A percentile compares a stretch with the other conserved stretches of the same genome.
Evolutionary conservation across 2,888 invertebrate genomes (phyloP).

Genomic region (Brenthis hecate): DNA sequence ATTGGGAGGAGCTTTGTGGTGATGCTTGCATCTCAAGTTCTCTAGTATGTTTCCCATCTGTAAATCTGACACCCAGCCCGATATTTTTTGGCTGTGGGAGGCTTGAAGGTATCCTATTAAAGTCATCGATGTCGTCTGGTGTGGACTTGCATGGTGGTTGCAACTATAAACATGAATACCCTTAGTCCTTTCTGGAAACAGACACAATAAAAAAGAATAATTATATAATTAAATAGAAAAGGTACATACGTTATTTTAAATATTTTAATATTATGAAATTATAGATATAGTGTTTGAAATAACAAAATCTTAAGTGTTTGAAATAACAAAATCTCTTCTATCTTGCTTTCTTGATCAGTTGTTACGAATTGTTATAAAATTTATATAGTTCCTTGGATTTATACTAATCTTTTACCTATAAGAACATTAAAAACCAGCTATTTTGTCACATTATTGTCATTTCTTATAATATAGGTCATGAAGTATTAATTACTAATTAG

Average conservation of each 20-base stretch:
- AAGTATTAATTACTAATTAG: conserved; percentile 8
- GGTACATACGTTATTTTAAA: neutral
- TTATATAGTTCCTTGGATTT: neutral
- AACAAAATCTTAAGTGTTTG: conserved; percentile 12
- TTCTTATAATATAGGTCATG: neutral
- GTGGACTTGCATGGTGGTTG: conserved; percentile 14
- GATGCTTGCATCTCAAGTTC: conserved; percentile 7
- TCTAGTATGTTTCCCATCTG: conserved; percentile 8
- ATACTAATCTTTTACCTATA: neutral
- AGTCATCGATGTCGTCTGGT: conserved; percentile 27
- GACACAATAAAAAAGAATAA: neutral
- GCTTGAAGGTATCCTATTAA: conserved; percentile 16
- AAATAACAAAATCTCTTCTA: conserved; percentile 18
- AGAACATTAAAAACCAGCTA: neutral
- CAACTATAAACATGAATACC: conserved; percentile 17
- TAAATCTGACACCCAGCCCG: conserved; percentile 10
- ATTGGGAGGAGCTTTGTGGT: conserved; percentile 28
- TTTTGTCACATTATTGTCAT: neutral
- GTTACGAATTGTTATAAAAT: neutral
- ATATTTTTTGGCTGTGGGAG: neutral
- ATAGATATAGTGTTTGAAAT: neutral
- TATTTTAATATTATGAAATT: neutral
- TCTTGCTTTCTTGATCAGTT: conserved; percentile 10
- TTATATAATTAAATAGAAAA: neutral
- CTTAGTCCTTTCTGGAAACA: conserved; percentile 16